Conservation (phyloP, 2,113 vertebrate genomes). For the Tangachromis dhanisi region DNA sequence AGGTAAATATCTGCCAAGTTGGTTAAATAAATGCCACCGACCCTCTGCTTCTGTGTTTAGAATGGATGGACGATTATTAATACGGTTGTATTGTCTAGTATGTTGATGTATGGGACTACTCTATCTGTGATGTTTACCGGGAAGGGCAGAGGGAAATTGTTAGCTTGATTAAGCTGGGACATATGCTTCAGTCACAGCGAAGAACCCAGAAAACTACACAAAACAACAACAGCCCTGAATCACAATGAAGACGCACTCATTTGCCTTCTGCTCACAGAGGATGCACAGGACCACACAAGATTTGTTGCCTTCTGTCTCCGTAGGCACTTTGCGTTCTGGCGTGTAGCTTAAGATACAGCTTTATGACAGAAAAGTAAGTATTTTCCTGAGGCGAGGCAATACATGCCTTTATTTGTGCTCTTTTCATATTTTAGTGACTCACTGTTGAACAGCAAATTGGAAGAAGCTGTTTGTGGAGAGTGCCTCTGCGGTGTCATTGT, state of each 20-base stretch:
- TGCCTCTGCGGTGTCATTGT: background rate
- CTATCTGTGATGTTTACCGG: conserved; percentile 31
- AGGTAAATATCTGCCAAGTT: conserved; percentile 54
- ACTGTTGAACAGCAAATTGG: background rate
- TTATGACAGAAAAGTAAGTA: background rate
- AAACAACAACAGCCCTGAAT: conserved; percentile 49
- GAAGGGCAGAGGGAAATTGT: conserved; percentile 33
- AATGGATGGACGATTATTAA: conserved; percentile 31
- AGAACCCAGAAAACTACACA: conserved; percentile 27
- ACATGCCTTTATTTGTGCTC: background rate
- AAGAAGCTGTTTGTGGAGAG: background rate
- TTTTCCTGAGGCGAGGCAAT: background rate
- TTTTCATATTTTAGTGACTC: background rate
- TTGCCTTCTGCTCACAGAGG: conserved; percentile 47
- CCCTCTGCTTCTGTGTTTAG: conserved; percentile 16
- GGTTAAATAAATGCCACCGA: conserved; percentile 48
- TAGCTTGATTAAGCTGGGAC: conserved; percentile 60
- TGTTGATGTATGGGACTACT: background rate
- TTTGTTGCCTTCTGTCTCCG: background rate
- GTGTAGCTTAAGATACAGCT: background rate
- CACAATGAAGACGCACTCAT: conserved; percentile 55
- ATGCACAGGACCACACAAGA: conserved; percentile 17
- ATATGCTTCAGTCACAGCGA: conserved; percentile 46
- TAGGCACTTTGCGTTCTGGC: background rate
- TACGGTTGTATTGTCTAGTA: background rate